Evolutionary conservation across 2,113 vertebrate species (phyloP), one percentile per base, ranked within the genome.

Genomic region (Callipepla californica): DNA sequence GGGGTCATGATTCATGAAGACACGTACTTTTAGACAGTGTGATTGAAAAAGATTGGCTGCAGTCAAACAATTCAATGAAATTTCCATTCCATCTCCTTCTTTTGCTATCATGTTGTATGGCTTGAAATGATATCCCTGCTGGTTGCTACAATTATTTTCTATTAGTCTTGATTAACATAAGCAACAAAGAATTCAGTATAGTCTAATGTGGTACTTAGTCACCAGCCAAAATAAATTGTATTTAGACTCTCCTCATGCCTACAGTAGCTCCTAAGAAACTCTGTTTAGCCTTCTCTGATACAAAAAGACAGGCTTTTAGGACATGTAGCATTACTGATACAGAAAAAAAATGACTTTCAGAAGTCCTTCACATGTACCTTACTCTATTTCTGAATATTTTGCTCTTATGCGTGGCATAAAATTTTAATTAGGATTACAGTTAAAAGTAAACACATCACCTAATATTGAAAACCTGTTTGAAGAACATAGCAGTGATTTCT

Each of bases 261-360:
- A n/a, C 40, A 58, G 26, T 12, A 55, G 7, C 73, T 94, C 69
- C 63, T 92, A 67, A 79, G 51, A 23, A 57, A 68, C 19, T 42
- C 6, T 76, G 19, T 85, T 94, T 45, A 70, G 42, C 23, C 79
- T 16, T 67, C 72, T 74, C 38, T 90, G 66, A 90, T 48, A 55
- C 25, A 58, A 95, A 95, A 32, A 81, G 55, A 63, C 19, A 86
- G 32, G 53, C 13, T 94, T 97, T 85, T 87, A 88, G 59, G 51
- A 79, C 38, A 32, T 45, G 13, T 51, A 91, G 47, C 32, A 28
- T 20, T 92, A 77, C 59, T 45, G 89, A 59, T 15, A 18, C 1
- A 51, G 59, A 92, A 51, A 78, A 32, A 42, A 91, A 58, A 8
- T 15, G 19, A 38, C 51, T 55, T 91, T 51, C 32, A 48, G 59